Evolutionary conservation across 2,888 invertebrate genomes (phyloP), one percentile per base, ranked within the genome.

Genomic region (Oscheius sp.): DNA sequence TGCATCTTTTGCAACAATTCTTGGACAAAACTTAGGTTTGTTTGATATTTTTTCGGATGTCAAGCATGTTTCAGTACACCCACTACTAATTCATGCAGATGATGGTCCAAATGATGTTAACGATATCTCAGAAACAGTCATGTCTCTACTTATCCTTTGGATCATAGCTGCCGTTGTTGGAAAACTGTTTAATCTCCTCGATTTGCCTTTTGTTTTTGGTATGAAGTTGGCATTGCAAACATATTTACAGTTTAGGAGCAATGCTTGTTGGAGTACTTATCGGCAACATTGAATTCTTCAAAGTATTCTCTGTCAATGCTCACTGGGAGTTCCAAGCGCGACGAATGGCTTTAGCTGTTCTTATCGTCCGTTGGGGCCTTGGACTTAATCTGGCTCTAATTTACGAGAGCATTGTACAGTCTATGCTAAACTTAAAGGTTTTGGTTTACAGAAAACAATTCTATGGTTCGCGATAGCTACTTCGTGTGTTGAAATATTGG

Each of bases 341-440:
- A 13, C 76, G 78, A 71, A 33, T 81, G 11, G 74, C 79, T 7
- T 53, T 81, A n/a, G 75, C 73, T 33, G 68, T 76, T 32, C 76
- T 81, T 9, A 79, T 81, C 11, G 75, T 81, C 53, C 70, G 79
- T 68, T 79, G 79, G 79, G 81, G 79, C 11, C 59, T 81, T 13
- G 75, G 75, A 5, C 73, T 81, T 2, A 76, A 81, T 37, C 60
- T 77, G 13, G 65, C 59, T 11, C 79, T 76, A 57, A 78, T 79
- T 59, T 59, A 60, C 10, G 57, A 70, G 13, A 78, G 78, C 51
- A 65, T 68, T 32, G 81, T 81, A 63, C 75, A 21, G 21, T 21
- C 21, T 21, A 21, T 21, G 21, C 21, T 21, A 21, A 21, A 21
- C 21, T 21, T 21, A 21, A 21, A 21, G 21, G 21, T 21, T 21